phyloP scores from a whole-genome alignment of 2,113 vertebrate species.

The Bothrops jararaca region DNA sequence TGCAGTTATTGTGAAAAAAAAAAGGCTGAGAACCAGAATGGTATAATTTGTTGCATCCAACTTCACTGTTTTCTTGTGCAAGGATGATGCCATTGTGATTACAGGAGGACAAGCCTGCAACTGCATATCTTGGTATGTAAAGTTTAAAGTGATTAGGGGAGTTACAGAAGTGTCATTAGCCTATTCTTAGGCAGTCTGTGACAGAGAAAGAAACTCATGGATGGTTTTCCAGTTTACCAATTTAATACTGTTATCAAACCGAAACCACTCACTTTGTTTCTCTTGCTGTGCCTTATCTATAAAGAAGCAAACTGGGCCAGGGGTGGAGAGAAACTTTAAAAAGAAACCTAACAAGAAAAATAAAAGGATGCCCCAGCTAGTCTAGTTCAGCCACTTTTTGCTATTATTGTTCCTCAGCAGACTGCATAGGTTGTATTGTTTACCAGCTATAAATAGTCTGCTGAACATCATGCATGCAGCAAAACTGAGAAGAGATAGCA shows the following conservation, averaged over 20 bases:
- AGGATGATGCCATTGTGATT: neutral
- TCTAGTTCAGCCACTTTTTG: conserved; percentile 13
- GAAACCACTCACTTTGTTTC: neutral
- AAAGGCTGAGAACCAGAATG: neutral
- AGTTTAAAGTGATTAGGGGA: neutral
- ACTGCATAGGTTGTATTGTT: conserved; percentile 18
- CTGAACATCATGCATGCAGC: neutral
- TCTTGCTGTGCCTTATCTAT: neutral
- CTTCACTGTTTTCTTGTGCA: neutral
- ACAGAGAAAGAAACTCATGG: neutral
- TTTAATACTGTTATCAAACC: neutral
- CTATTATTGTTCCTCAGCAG: conserved; percentile 5
- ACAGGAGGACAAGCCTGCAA: neutral
- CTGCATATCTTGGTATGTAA: neutral
- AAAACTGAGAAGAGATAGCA: conserved; percentile 18
- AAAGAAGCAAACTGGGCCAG: neutral
- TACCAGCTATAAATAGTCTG: conserved; percentile 27
- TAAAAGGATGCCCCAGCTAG: neutral
- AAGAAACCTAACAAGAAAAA: neutral
- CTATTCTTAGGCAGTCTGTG: neutral
- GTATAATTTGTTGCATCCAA: neutral
- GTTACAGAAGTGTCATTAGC: neutral
- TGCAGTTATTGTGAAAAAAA: neutral
- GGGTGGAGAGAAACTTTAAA: neutral
- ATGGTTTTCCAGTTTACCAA: neutral